phyloP scores from a whole-genome alignment of 2,113 vertebrate species.

The Ciconia boyciana region DNA sequence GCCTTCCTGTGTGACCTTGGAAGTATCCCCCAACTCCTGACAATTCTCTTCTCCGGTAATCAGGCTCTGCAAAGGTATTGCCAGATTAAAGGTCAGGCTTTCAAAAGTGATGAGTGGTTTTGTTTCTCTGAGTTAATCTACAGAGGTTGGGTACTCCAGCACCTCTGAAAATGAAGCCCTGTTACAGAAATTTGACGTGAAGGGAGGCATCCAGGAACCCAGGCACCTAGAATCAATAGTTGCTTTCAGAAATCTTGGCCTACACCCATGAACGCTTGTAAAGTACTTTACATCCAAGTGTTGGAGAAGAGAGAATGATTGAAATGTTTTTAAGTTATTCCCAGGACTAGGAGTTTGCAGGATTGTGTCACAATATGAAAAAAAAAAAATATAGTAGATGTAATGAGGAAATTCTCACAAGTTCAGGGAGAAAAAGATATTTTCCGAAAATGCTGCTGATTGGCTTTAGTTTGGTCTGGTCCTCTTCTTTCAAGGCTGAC shows the following conservation, averaged over 20 bases:
- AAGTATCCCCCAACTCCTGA: neutral
- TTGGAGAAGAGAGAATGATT: neutral
- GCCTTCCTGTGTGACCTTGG: neutral
- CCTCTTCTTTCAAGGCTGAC: neutral
- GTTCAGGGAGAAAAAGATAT: neutral
- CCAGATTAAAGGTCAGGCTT: neutral
- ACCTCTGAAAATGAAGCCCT: neutral
- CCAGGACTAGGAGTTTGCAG: neutral
- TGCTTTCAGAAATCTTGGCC: constrained; percentile 17
- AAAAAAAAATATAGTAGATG: neutral
- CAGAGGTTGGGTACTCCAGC: neutral
- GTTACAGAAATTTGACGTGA: neutral
- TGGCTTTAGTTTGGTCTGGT: constrained; percentile 18
- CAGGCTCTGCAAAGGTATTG: neutral
- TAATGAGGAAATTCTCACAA: constrained; percentile 20
- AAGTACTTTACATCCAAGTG: constrained; percentile 17
- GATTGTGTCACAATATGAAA: neutral
- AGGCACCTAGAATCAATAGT: neutral
- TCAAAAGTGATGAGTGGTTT: neutral
- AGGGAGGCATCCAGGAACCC: neutral
- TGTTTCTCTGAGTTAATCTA: neutral
- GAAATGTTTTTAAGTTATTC: constrained; percentile 32
- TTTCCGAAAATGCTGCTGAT: neutral
- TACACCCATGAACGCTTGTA: neutral
- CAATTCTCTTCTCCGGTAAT: neutral